Evolutionary conservation across 1,140 invertebrate species (phyloP), one percentile per base, ranked within the genome.

Genomic region (Ericerus pela): DNA sequence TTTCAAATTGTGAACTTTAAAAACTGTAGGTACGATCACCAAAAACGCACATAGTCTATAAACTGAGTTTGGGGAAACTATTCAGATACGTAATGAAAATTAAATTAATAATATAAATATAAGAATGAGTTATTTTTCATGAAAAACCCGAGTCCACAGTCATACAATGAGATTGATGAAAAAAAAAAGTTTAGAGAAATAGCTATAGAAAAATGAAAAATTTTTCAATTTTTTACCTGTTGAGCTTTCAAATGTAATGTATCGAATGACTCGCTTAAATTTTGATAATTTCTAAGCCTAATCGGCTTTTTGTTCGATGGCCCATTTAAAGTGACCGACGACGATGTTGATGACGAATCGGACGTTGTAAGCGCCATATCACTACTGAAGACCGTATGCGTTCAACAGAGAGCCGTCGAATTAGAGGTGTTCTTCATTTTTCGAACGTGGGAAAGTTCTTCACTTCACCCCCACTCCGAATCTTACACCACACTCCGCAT

Each of bases 351-450:
- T 47, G 26, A 24, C 22, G 41, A 47, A 47, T 47, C 41, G 41
- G 41, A 47, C 26, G 41, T 47, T 47, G 41, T 47, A 47, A 47
- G 41, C 41, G 41, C 41, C 41, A 47, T 47, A 47, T 47, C 41
- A 47, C 41, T 47, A 47, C 41, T 47, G 41, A 47, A 47, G 26
- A 47, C 41, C 26, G 41, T 24, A 47, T 47, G 41, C 41, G 41
- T 47, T 47, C 41, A 47, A 47, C 41, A 47, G 41, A n/a, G n/a
- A 47, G 41, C 41, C 41, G 41, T 24, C 41, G 41, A 47, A 24
- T 47, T 18, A 47, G n/a, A n/a, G n/a, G 26, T 47, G 20, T 47
- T 47, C 41, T 47, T 47, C 41, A 47, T 47, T 47, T n/a, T 47
- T 47, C 10, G 26, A 47, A 47, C 26, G 41, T 47, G 26, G 41